These are phyloP conservation scores for Parthenolecanium corni DNA, from an alignment of 2,888 invertebrate species.

Conservation along the genomic window DNA sequence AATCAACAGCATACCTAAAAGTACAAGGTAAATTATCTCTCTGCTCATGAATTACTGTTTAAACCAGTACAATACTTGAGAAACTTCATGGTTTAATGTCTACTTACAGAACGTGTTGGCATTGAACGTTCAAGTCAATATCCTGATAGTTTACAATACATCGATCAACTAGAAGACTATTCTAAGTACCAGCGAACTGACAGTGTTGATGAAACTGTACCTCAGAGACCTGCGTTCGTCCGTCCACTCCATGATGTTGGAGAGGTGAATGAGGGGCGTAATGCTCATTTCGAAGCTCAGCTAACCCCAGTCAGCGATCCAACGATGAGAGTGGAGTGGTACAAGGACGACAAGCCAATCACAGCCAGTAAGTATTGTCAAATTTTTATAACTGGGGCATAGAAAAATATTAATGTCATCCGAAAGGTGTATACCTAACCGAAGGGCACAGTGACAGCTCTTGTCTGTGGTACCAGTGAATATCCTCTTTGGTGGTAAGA, in stretches of 20 bases:
- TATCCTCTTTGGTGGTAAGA: too few relatives aligned
- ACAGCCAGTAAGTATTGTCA: constrained; percentile 62
- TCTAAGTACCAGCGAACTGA: constrained; percentile 75
- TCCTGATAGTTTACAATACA: constrained; percentile 81
- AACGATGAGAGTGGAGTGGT: constrained; percentile 90
- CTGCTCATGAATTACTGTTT: background rate
- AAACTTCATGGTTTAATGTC: background rate
- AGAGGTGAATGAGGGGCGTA: constrained; percentile 77
- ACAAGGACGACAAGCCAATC: constrained; percentile 85
- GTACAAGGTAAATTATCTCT: constrained; percentile 50
- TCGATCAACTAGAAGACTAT: constrained; percentile 81
- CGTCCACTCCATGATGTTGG: constrained; percentile 75
- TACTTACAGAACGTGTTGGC: constrained; percentile 52
- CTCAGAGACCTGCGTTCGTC: constrained; percentile 76
- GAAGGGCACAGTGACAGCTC: too few relatives aligned
- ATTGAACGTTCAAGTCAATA: constrained; percentile 83
- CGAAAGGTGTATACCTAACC: too few relatives aligned
- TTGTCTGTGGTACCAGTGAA: too few relatives aligned
- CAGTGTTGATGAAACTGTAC: constrained; percentile 66
- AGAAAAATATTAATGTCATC: too few relatives aligned
- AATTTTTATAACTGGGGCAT: background rate
- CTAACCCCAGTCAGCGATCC: constrained; percentile 84
- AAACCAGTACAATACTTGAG: background rate
- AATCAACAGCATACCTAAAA: constrained; percentile 68
- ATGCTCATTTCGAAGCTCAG: constrained; percentile 88